Evolutionary conservation across 2,113 vertebrate genomes (phyloP).

Genomic region (Sylvilagus bachmani): DNA sequence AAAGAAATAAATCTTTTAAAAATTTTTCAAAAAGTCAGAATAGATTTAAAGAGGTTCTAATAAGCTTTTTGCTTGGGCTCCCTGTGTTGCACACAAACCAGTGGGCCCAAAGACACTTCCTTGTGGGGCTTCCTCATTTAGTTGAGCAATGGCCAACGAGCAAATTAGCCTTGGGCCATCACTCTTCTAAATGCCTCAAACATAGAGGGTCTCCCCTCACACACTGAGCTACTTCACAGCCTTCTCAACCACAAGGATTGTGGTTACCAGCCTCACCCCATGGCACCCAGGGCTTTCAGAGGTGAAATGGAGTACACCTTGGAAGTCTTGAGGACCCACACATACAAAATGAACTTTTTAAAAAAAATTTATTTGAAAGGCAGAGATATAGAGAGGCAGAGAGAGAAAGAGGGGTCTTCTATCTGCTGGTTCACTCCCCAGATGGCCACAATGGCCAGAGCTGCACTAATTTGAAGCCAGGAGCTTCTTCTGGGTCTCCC

Average conservation of each 20-base stretch:
- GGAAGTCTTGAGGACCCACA: not conserved
- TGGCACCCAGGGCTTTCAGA: not conserved
- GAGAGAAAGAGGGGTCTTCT: no score
- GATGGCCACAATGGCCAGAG: no score
- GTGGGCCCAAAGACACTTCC: not conserved
- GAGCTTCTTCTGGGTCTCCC: no score
- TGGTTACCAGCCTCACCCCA: not conserved
- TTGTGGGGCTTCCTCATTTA: not conserved
- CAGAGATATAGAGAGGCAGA: no score
- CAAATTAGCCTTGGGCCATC: not conserved
- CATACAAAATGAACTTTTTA: not conserved
- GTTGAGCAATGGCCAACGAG: not conserved
- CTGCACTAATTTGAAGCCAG: no score
- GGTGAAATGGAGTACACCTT: not conserved
- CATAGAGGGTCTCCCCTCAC: not conserved
- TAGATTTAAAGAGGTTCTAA: not conserved
- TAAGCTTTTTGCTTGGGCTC: not conserved
- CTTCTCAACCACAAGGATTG: not conserved
- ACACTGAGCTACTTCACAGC: not conserved
- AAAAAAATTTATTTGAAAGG: no score
- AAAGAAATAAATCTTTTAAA: no score
- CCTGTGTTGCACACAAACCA: not conserved
- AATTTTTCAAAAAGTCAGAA: no score
- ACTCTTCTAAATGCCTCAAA: not conserved
- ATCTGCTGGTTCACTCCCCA: no score